Conservation (phyloP, 1,140 invertebrate genomes). For the Frieseomelitta varia region DNA sequence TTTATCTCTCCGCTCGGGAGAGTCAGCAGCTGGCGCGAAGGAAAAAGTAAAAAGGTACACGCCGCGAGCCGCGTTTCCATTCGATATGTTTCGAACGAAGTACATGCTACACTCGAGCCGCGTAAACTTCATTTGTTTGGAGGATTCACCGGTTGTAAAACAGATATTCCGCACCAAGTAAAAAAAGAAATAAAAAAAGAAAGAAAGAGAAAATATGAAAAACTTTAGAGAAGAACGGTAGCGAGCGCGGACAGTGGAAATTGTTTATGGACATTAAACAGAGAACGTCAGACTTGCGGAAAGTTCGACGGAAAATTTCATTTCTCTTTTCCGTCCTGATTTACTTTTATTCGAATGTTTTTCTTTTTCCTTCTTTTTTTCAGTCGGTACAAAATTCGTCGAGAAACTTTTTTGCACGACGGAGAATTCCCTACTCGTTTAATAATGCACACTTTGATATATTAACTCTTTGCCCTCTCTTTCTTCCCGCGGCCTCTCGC, state of each 20-base stretch:
- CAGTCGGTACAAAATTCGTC: not conserved
- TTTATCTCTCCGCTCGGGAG: not conserved
- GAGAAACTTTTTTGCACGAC: not conserved
- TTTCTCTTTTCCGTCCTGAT: not conserved
- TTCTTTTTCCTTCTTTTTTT: too few relatives aligned
- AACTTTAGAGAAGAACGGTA: too few relatives aligned
- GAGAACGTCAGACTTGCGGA: not conserved
- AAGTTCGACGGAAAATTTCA: not conserved
- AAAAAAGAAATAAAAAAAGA: not conserved
- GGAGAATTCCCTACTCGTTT: not conserved
- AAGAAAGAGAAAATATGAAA: too few relatives aligned
- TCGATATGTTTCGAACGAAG: not conserved
- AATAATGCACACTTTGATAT: slow-evolving; percentile 2
- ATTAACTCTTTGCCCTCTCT: not conserved
- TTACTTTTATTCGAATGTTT: not conserved
- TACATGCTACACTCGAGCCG: not conserved
- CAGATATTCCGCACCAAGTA: slow-evolving; percentile 4
- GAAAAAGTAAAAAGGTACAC: too few relatives aligned
- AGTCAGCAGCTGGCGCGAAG: not conserved
- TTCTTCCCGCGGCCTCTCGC: not conserved
- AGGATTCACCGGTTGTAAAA: slow-evolving; percentile 2
- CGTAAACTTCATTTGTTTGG: slow-evolving; percentile 24
- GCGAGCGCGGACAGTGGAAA: not conserved
- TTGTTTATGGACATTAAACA: not conserved
- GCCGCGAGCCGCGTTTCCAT: not conserved